Evolutionary conservation across 2,113 vertebrate species (phyloP), one percentile per base, ranked within the genome.

Genomic region (Pagrus major): DNA sequence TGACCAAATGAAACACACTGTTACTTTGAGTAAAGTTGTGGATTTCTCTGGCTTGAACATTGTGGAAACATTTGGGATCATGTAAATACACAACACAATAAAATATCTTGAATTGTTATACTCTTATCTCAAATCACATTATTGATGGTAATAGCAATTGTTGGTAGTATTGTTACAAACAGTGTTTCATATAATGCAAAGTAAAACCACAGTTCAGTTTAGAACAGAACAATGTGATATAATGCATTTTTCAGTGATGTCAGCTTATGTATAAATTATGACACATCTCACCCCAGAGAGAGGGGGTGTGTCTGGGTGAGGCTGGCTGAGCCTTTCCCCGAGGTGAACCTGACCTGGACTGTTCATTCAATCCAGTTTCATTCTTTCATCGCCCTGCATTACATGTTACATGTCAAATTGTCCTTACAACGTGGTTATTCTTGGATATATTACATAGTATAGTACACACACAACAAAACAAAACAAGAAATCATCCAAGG

Each of bases 351-450:
- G 31, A 39, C 4, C n/a, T 10, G 42, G 33, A 49, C 41, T 23
- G 29, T 52, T 41, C 44, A 80, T 66, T 51, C 15, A 37, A 71
- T 66, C n/a, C 12, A 54, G n/a, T 42, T 66, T 52, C 33, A 14
- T 52, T 33, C 44, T 42, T 16, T 10, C 64, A 12, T 64, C 10
- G 23, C 47, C 14, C 37, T 31, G 11, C 29, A 25, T 46, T 52
- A 12, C 37, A 67, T 4, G 20, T 37, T 23, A 11, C 33, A 25
- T 29, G 41, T 67, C 27, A 39, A 31, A 66, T 25, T 21, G n/a
- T 52, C 55, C 10, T 2, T 56, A 27, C 35, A 56, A 33, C 44
- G 52, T 49, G 21, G 20, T 71, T 59, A 51, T 23, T 8, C 5
- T n/a, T 33, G 21, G 29, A 16, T 35, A 4, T 10, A 52, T 44